Conservation (phyloP, 2,888 invertebrate species). For the Lacanobia oleracea region DNA sequence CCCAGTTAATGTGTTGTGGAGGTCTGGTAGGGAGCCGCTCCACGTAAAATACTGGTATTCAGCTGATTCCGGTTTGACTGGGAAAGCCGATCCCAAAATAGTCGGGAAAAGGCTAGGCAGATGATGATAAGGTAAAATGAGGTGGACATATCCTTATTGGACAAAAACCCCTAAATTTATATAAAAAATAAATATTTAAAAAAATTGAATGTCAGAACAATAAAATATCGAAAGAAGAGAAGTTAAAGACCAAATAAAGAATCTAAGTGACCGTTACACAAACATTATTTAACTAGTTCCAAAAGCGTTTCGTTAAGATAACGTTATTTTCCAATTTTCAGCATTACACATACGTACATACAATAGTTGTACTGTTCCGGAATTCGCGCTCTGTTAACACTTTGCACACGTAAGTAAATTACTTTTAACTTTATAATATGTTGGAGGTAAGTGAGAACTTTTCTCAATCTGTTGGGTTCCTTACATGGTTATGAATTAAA, state of each 20-base stretch:
- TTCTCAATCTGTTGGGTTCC: conserved; percentile 41
- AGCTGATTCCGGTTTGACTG: no score
- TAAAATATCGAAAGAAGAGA: background rate
- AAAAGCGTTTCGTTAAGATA: conserved; percentile 38
- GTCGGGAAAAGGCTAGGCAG: no score
- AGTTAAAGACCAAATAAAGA: background rate
- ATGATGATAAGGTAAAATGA: no score
- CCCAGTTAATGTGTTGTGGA: no score
- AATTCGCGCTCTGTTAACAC: conserved; percentile 73
- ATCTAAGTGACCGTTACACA: conserved; percentile 18
- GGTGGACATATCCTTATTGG: no score
- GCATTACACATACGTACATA: conserved; percentile 47
- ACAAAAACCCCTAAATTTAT: no score
- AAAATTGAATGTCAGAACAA: no score
- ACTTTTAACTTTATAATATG: conserved; percentile 54
- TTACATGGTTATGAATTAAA: background rate
- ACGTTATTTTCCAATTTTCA: conserved; percentile 51
- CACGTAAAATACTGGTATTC: no score
- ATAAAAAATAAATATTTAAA: no score
- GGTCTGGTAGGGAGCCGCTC: no score
- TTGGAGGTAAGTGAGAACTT: conserved; percentile 18
- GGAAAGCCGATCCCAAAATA: no score
- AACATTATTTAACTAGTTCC: conserved; percentile 32
- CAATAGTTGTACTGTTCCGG: conserved; percentile 66
- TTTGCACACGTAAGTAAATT: conserved; percentile 60